These are phyloP conservation scores for Anser cygnoides DNA, from an alignment of 2,113 vertebrate genomes.

Conservation along the genomic window DNA sequence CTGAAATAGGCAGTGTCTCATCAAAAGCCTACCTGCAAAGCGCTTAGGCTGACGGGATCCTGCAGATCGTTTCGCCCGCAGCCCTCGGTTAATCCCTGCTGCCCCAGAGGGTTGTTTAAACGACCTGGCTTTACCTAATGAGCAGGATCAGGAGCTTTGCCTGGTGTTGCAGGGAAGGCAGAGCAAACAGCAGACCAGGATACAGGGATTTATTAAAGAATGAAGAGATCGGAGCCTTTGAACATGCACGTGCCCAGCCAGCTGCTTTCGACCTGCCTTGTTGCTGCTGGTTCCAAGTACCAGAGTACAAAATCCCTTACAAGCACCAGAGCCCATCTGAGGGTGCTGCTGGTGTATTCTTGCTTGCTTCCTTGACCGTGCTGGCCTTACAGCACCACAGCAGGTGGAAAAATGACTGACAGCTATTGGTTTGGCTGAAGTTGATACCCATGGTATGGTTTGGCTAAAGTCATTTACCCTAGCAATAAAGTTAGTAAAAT, in stretches of 20 bases:
- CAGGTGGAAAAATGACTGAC: background rate
- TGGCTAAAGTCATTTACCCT: background rate
- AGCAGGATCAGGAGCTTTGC: fast-evolving
- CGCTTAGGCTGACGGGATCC: background rate
- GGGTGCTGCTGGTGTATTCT: fast-evolving
- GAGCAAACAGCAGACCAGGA: background rate
- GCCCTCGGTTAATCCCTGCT: too few relatives aligned
- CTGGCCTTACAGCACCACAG: background rate
- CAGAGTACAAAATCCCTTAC: too few relatives aligned
- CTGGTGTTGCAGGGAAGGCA: fast-evolving
- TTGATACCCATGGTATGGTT: fast-evolving
- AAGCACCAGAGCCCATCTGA: fast-evolving
- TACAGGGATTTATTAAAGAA: too few relatives aligned
- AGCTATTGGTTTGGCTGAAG: background rate
- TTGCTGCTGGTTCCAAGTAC: too few relatives aligned
- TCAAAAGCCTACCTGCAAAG: background rate
- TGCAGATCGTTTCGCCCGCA: background rate
- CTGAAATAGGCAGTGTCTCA: background rate
- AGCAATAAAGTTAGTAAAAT: background rate
- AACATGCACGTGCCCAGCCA: too few relatives aligned
- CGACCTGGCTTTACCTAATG: background rate
- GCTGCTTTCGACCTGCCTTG: too few relatives aligned
- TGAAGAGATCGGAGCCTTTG: too few relatives aligned
- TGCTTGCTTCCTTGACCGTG: background rate
- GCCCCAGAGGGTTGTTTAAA: background rate